Conservation (phyloP, 2,113 vertebrate genomes). For the Grantiella picta region DNA sequence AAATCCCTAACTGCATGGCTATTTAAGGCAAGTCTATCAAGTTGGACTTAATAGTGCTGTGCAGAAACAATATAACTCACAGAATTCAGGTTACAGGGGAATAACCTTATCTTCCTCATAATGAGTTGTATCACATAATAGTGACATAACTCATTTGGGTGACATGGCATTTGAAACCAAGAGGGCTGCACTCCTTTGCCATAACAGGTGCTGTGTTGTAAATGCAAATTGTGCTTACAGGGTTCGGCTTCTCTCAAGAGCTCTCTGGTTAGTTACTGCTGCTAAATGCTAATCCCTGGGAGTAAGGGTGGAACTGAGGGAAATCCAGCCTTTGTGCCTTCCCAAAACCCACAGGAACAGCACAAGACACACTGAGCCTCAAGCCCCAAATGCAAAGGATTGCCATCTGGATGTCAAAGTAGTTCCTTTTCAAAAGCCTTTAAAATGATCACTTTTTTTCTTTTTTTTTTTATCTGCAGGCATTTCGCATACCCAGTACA, state of each 20-base stretch:
- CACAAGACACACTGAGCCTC: not conserved
- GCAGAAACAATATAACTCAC: not conserved
- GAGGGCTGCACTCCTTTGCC: not conserved
- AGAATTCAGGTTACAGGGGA: not conserved
- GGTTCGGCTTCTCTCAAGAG: not conserved
- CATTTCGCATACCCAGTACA: not conserved
- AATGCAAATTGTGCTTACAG: not conserved
- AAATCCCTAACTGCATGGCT: not conserved
- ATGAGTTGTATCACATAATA: not conserved
- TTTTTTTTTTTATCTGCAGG: not conserved
- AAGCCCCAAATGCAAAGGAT: not conserved
- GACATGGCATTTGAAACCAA: not conserved
- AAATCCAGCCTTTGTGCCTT: not conserved
- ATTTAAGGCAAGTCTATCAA: not conserved
- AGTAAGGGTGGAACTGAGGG: not conserved
- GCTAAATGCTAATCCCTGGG: not conserved
- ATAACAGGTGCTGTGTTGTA: not conserved
- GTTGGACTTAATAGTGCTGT: not conserved
- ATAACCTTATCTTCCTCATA: not conserved
- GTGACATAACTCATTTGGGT: not conserved
- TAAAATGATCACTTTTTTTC: not conserved
- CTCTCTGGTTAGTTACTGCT: not conserved
- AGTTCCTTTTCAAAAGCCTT: not conserved
- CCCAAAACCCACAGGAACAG: not conserved
- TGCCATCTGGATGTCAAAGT: not conserved